phyloP scores from a whole-genome alignment of 2,888 invertebrate species.

The Orthonevra nobilis region DNA sequence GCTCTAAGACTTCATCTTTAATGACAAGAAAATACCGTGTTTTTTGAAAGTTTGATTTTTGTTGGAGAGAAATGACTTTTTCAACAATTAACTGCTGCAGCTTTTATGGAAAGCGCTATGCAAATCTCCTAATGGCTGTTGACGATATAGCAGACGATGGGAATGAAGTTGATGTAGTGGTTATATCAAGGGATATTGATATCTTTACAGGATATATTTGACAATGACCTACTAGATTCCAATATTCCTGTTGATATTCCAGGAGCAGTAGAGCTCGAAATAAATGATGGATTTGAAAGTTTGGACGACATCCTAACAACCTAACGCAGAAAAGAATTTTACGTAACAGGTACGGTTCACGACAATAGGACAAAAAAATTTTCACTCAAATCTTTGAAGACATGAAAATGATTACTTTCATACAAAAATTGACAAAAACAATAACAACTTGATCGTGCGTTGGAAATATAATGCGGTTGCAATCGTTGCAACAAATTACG shows the following conservation, averaged over 20 bases:
- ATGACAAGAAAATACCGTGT: too few species aligned
- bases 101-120: too few species aligned
- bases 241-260: not conserved
- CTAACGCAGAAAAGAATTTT: not conserved
- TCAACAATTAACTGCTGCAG: too few species aligned
- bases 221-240: not conserved
- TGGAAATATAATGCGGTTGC: slow-evolving; percentile 11
- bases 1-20: too few species aligned
- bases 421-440: slow-evolving; percentile 12
- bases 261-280: not conserved
- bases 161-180: not conserved
- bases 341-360: too few species aligned
- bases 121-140: too few species aligned
- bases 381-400: slow-evolving; percentile 6
- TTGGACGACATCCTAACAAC: not conserved
- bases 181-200: slow-evolving; percentile 7
- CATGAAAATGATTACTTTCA: slow-evolving; percentile 9
- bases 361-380: not conserved
- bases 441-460: slow-evolving; percentile 5
- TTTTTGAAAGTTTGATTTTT: too few species aligned
- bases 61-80: too few species aligned
- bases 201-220: not conserved
- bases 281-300: not conserved
- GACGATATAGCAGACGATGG: slow-evolving; percentile 7
- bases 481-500: slow-evolving; percentile 8